Evolutionary conservation across 2,888 invertebrate species (phyloP), one percentile per base, ranked within the genome.

Genomic region (Alitta virens): DNA sequence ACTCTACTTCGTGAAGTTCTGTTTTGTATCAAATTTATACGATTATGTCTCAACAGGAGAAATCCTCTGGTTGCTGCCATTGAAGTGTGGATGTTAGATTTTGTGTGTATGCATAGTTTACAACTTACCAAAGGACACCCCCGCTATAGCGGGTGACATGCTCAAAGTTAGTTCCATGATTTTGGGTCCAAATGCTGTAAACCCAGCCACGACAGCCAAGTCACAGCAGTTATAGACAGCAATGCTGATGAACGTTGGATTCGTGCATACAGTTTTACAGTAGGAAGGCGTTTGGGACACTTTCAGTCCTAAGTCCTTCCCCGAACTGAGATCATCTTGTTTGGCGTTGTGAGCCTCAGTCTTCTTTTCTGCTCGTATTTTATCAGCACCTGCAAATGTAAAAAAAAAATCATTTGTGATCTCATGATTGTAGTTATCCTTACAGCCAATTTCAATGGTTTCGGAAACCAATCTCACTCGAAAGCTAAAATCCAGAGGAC

Each of bases 181-280:
- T 33, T 71, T 71, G 5, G 71, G 70, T 3, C 68, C 66, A 33
- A 69, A 71, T 12, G 67, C 61, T 14, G 66, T 60, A 58, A 71
- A 66, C 24, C 65, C 70, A 2, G 60, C 62, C n/a, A 66, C 62
- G 23, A 69, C 26, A 56, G 67, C 43, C 23, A 52, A 57, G 27
- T 65, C 65, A 25, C 62, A 58, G 12, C 40, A 26, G 26, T 24
- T 51, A 60, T 57, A 68, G 51, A 69, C 18, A 1, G 62, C 50
- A n/a, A 66, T 38, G 46, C 59, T 60, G 33, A 71, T 38, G 61
- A 61, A 71, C 18, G 63, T 62, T 25, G 65, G 68, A 43, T 69
- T 71, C 18, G 55, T 61, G 49, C 69, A 38, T 26, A 69, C 40
- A 21, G 24, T 27, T 33, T 56, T 56, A 16, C 50, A 24, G 23